Base-by-base conservation (phyloP, 2,113 vertebrate species). In the Melanotaenia duboulayi region DNA sequence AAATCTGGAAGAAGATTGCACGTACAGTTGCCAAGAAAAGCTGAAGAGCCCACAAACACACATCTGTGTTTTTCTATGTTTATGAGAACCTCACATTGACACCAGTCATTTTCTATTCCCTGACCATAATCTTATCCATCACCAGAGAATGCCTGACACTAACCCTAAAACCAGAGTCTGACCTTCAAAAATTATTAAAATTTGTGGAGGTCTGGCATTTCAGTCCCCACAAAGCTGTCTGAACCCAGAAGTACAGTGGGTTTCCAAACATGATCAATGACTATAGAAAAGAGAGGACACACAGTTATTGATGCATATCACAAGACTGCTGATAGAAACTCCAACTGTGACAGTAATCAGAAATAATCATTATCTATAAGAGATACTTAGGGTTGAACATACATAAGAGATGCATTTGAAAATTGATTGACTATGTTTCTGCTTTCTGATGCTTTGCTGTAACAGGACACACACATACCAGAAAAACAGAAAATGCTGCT, bases 351-450 rank as follows among this genome's bases (percentile, higher is more conserved):
- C 51, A 55, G 17, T 57, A 50, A 71, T 37, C 44, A 74, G 37
- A 71, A 80, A 61, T 59, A 58, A 40, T 82, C 44, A 65, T 70
- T 37, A 60, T 74, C 37, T 83, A 61, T 61, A 56, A 74, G 63
- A 11, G 37, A 44, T 14, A 28, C 35, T 28, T 28, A 28, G 6
- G 28, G 28, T 28, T 28, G 28, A 79, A 14, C 64, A 63, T 74
- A 32, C 22, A 20, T 55, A 68, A 46, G 44, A 70, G 46, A 49
- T 42, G 78, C 68, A 19, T 81, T 71, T 74, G 81, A 79, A 71
- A 75, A 82, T 70, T 39, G 24, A 35, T 40, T 57, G 80, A 68
- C 35, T 49, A 81, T 46, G 58, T 69, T 54, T 75, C 6, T 28
- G 28, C 28, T 28, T 28, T 28, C 28, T 28, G 28, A 28, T 28